A percentile compares a stretch with the other conserved stretches of the same genome.
These are phyloP conservation scores for Centropristis striata DNA, from an alignment of 2,113 vertebrate species.

Conservation along the genomic window DNA sequence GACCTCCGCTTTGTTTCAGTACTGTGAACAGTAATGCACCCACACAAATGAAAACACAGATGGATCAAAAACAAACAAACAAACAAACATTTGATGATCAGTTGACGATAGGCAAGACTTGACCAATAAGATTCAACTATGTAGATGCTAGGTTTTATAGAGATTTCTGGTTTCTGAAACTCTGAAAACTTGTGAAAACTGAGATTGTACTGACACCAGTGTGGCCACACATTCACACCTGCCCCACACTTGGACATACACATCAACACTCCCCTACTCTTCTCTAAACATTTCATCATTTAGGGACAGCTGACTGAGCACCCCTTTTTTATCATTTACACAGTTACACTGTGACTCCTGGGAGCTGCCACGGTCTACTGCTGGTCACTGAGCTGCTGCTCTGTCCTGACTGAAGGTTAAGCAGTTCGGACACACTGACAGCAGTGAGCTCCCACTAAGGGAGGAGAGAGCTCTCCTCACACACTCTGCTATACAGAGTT, in stretches of 20 bases:
- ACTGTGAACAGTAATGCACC: no score
- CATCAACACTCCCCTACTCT: neutral
- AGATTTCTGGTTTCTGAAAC: neutral
- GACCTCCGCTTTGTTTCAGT: no score
- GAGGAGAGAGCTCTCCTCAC: neutral
- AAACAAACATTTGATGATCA: no score
- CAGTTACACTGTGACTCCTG: neutral
- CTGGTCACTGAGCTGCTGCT: slow-evolving; percentile 8
- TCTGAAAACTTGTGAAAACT: no score
- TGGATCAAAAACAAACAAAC: no score
- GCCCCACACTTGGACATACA: neutral
- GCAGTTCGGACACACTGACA: neutral
- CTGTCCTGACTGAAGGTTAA: neutral
- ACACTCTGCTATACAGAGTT: neutral
- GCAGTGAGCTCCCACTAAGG: neutral
- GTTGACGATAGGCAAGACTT: no score
- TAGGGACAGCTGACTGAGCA: neutral
- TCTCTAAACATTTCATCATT: neutral
- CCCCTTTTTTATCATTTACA: neutral
- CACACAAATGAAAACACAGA: no score
- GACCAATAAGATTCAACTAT: no score
- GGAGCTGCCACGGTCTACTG: neutral
- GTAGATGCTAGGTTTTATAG: neutral
- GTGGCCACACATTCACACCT: neutral
- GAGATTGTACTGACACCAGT: neutral